Conservation (phyloP, 2,113 vertebrate species). For the Gulo gulo region DNA sequence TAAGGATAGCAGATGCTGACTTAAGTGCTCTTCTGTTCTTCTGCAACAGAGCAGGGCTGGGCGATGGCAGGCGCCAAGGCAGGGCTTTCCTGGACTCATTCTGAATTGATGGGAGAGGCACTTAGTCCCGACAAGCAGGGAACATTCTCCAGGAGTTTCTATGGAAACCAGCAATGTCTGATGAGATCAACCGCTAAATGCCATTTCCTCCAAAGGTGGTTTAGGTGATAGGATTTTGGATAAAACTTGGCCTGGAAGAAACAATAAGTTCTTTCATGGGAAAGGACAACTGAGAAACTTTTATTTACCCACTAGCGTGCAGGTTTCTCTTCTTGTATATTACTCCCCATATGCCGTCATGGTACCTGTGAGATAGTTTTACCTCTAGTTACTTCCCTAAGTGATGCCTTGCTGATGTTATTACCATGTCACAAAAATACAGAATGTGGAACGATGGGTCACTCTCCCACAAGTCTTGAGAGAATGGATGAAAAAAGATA, state of each 20-base stretch:
- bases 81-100: slow-evolving; percentile 76
- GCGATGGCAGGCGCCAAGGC: slow-evolving; percentile 33
- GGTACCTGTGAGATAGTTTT: neutral
- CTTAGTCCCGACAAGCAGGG: slow-evolving; percentile 76
- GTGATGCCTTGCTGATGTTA: neutral
- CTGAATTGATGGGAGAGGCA: slow-evolving; percentile 73
- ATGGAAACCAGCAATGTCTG: slow-evolving; percentile 83
- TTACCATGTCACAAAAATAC: slow-evolving; percentile 1
- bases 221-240: slow-evolving; percentile 61
- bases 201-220: slow-evolving; percentile 74
- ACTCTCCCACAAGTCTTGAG: neutral
- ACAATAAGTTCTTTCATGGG: neutral
- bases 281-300: neutral
- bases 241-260: slow-evolving; percentile 61
- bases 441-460: neutral
- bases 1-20: neutral
- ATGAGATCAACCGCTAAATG: slow-evolving; percentile 78
- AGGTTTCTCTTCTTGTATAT: slow-evolving; percentile 10
- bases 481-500: neutral
- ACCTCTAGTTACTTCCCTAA: neutral
- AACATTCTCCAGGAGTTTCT: slow-evolving; percentile 79
- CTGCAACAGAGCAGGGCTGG: slow-evolving; percentile 57
- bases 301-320: neutral
- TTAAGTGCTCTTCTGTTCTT: slow-evolving; percentile 62
- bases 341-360: neutral